A percentile compares a stretch with the other conserved stretches of the same genome.
phyloP scores from a whole-genome alignment of 2,888 invertebrate species.

The Tenthredo amoena region DNA sequence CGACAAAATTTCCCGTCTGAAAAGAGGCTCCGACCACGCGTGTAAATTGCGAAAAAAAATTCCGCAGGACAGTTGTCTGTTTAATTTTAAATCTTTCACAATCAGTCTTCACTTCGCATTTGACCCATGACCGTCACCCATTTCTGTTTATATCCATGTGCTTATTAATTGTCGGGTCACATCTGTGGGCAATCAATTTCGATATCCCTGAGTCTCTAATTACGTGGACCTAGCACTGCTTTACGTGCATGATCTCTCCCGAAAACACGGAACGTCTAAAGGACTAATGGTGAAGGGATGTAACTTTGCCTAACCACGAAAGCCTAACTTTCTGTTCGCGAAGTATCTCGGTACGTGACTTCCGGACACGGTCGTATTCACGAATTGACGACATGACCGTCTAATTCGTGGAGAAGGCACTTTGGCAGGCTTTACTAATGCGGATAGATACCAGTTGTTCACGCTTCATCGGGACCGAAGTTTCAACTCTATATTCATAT shows the following conservation, averaged over 20 bases:
- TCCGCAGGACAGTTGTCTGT: no score
- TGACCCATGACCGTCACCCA: background rate
- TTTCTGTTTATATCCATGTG: background rate
- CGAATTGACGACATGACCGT: background rate
- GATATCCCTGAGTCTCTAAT: conserved; percentile 4
- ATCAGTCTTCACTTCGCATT: background rate
- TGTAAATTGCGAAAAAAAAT: no score
- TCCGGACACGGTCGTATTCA: background rate
- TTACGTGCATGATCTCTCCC: conserved; percentile 9
- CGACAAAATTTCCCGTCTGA: no score
- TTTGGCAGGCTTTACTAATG: background rate
- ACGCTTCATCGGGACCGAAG: background rate
- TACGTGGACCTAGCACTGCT: background rate
- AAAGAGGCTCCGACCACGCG: no score
- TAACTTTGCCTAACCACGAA: conserved; percentile 31
- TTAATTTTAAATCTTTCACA: background rate
- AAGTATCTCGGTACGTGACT: conserved; percentile 8
- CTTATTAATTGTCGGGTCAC: background rate
- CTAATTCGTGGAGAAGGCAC: background rate
- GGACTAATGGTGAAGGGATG: background rate
- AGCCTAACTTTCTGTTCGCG: background rate
- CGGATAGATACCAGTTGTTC: background rate
- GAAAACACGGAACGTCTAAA: background rate
- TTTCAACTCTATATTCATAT: background rate
- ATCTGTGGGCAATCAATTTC: background rate